phyloP scores from a whole-genome alignment of 1,140 invertebrate genomes.

The Drosophila lacteicornis region DNA sequence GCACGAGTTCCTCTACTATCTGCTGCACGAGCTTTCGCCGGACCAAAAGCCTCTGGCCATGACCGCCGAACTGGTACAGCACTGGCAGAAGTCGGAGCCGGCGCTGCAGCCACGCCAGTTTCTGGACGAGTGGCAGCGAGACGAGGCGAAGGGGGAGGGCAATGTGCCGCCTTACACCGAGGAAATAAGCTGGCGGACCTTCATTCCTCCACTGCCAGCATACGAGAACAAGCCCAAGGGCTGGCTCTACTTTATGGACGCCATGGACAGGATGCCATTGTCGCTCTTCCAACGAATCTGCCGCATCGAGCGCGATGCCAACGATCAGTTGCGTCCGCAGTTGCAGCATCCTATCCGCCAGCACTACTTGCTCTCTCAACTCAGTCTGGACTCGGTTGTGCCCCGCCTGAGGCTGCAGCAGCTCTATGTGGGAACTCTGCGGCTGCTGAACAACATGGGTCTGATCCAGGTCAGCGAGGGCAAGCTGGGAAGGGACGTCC shows the following conservation, averaged over 20 bases:
- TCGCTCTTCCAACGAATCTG: constrained; percentile 90
- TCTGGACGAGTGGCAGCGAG: constrained; percentile 82
- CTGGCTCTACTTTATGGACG: constrained; percentile 91
- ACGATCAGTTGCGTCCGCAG: constrained; percentile 87
- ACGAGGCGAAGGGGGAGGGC: constrained; percentile 74
- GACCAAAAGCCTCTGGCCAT: constrained; percentile 78
- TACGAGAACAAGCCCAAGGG: constrained; percentile 88
- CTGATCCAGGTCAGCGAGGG: constrained; percentile 87
- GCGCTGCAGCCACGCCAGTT: constrained; percentile 47
- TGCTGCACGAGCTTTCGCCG: constrained; percentile 87
- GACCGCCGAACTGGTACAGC: constrained; percentile 81
- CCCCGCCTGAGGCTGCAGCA: constrained; percentile 86
- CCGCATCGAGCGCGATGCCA: constrained; percentile 86
- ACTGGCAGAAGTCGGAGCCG: constrained; percentile 84
- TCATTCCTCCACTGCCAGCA: constrained; percentile 89
- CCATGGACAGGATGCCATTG: constrained; percentile 90
- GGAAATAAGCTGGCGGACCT: constrained; percentile 90
- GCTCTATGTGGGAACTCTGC: constrained; percentile 88
- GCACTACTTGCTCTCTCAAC: constrained; percentile 87
- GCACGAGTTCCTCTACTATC: constrained; percentile 90
- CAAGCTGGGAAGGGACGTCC: constrained; percentile 88
- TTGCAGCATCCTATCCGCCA: constrained; percentile 89
- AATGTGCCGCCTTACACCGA: constrained; percentile 84
- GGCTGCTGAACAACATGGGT: constrained; percentile 88
- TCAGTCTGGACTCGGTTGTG: constrained; percentile 49